Conservation (phyloP, 2,797 vertebrate species). For the Valencia hispanica region DNA sequence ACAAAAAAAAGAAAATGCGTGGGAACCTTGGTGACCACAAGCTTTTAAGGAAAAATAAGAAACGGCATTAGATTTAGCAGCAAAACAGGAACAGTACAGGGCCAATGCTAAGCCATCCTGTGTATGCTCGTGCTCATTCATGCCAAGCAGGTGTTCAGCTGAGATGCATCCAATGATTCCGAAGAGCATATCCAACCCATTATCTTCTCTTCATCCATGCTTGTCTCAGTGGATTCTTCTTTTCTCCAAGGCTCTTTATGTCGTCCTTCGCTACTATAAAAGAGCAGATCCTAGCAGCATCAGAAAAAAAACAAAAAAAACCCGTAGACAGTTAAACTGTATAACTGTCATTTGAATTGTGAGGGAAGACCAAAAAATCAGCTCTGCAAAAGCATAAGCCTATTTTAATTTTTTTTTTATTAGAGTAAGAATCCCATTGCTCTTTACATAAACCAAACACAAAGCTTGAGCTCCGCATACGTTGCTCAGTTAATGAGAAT, state of each 20-base stretch:
- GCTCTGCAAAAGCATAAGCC: neutral
- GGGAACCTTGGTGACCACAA: neutral
- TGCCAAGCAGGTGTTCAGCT: constrained; percentile 63
- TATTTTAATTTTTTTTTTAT: neutral
- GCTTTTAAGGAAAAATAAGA: neutral
- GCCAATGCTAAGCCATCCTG: constrained; percentile 12
- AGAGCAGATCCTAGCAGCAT: constrained; percentile 25
- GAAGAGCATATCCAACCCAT: constrained; percentile 68
- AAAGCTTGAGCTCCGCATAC: neutral
- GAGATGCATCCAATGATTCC: constrained; percentile 62
- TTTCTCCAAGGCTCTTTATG: constrained; percentile 42
- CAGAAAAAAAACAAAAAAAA: neutral
- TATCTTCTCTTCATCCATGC: constrained; percentile 65
- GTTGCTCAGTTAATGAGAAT: constrained; percentile 4
- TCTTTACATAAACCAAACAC: neutral
- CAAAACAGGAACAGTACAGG: constrained; percentile 29
- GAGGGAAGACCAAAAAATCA: neutral
- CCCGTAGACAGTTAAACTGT: neutral
- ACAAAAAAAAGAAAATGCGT: too few relatives aligned
- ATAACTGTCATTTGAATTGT: neutral
- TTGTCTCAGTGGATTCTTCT: constrained; percentile 65
- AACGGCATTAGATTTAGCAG: constrained; percentile 10
- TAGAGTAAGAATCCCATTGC: neutral
- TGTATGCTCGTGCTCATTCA: constrained; percentile 37
- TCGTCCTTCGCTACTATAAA: constrained; percentile 45